These are phyloP conservation scores for Leptinotarsa texana DNA, from an alignment of 1,140 invertebrate species.

Conservation along the genomic window DNA sequence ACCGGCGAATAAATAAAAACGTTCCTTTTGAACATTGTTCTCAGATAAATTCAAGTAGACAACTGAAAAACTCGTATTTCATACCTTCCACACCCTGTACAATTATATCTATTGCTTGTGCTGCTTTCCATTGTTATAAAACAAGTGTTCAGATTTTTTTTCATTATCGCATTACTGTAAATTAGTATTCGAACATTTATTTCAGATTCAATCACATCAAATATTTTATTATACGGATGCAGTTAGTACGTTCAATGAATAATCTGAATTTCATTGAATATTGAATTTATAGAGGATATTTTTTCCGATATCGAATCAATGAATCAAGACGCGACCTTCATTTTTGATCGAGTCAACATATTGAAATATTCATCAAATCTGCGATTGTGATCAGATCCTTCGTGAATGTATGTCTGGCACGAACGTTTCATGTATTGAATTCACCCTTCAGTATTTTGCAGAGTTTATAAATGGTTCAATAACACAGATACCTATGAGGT, in stretches of 20 bases:
- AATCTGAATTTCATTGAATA: constrained; percentile 10
- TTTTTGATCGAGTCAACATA: not conserved
- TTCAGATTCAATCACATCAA: constrained; percentile 18
- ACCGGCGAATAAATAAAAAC: too few relatives aligned
- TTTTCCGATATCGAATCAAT: not conserved
- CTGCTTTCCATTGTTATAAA: constrained; percentile 7
- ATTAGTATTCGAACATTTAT: constrained; percentile 18
- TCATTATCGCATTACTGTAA: constrained; percentile 10
- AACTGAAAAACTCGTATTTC: too few relatives aligned
- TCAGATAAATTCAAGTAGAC: too few relatives aligned
- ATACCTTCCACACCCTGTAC: not conserved
- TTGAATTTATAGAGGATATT: not conserved
- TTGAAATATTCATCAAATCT: too few relatives aligned
- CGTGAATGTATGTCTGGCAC: too few relatives aligned
- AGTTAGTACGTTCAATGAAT: constrained; percentile 8
- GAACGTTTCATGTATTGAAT: too few relatives aligned
- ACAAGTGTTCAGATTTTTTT: constrained; percentile 8
- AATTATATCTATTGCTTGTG: not conserved
- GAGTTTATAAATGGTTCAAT: too few relatives aligned
- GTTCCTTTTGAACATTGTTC: too few relatives aligned
- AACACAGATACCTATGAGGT: too few relatives aligned
- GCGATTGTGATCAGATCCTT: too few relatives aligned
- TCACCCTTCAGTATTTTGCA: too few relatives aligned
- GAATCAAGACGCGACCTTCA: not conserved
- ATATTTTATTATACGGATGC: constrained; percentile 27